phyloP scores from a whole-genome alignment of 1,140 invertebrate genomes.

The Scylla paramamosain region DNA sequence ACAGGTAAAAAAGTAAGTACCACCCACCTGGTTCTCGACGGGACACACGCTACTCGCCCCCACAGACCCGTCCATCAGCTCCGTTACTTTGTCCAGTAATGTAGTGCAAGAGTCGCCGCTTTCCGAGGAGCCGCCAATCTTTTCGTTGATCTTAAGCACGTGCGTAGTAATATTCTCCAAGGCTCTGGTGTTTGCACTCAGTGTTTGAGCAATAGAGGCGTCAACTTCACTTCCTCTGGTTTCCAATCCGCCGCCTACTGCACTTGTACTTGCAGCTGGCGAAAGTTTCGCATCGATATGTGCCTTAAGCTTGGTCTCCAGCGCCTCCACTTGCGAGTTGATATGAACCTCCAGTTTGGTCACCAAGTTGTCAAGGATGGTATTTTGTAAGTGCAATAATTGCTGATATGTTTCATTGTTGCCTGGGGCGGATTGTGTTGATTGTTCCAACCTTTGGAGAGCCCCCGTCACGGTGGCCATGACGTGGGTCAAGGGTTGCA shows the following conservation, averaged over 20 bases:
- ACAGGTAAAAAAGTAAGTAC: too few relatives aligned
- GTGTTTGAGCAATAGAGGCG: neutral
- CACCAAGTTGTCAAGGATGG: too few relatives aligned
- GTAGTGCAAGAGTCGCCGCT: neutral
- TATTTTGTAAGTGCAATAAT: too few relatives aligned
- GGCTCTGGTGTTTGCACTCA: neutral
- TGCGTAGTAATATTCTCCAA: neutral
- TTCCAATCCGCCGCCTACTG: too few relatives aligned
- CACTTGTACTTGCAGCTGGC: too few relatives aligned
- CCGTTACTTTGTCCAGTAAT: neutral
- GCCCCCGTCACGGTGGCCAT: neutral
- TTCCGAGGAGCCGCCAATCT: neutral
- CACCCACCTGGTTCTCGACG: too few relatives aligned
- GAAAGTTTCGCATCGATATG: neutral
- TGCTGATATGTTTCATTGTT: too few relatives aligned
- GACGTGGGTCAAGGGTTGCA: neutral
- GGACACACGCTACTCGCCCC: neutral
- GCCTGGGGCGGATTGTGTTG: too few relatives aligned
- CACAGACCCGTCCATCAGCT: neutral
- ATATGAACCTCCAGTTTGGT: neutral
- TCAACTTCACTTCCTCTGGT: neutral
- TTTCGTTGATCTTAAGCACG: slow-evolving; percentile 29
- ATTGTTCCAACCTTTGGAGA: neutral
- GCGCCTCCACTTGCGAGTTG: neutral
- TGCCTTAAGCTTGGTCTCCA: neutral